Conservation (phyloP, 1,140 invertebrate species). For the Globodera rostochiensis region DNA sequence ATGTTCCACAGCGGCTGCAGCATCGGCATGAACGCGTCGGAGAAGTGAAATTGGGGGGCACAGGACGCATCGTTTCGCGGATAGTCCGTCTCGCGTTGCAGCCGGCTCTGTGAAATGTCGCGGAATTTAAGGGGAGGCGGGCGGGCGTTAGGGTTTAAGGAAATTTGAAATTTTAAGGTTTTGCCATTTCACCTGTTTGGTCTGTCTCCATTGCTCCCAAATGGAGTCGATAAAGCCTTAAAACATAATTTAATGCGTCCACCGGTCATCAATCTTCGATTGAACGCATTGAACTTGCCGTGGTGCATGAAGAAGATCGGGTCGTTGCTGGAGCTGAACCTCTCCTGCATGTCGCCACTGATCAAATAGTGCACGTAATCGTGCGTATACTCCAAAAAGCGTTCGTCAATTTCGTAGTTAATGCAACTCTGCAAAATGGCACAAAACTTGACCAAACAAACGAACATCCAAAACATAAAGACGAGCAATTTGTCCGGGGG, state of each 20-base stretch:
- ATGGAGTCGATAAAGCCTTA: conserved; percentile 65
- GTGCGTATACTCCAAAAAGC: conserved; percentile 62
- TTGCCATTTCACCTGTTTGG: conserved; percentile 47
- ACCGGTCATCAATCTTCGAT: not conserved
- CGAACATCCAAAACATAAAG: no score
- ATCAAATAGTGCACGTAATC: conserved; percentile 60
- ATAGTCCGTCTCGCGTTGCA: conserved; percentile 54
- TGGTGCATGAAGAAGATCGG: conserved; percentile 64
- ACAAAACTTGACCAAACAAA: no score
- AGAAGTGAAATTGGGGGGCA: conserved; percentile 45
- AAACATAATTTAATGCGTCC: not conserved
- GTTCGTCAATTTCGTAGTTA: conserved; percentile 52
- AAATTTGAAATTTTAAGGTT: not conserved
- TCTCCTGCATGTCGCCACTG: conserved; percentile 63
- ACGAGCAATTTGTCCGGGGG: no score
- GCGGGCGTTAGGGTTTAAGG: conserved; percentile 30
- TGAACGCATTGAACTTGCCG: not conserved
- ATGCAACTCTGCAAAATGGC: conserved; percentile 40
- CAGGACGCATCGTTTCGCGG: conserved; percentile 48
- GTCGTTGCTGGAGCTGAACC: conserved; percentile 65
- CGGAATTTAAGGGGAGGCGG: conserved; percentile 29
- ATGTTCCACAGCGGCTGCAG: conserved; percentile 52
- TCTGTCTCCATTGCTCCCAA: conserved; percentile 65
- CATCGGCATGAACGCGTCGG: conserved; percentile 41
- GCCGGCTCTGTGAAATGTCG: conserved; percentile 50